phyloP scores from a whole-genome alignment of 2,888 invertebrate genomes.

The Anodontia alba region DNA sequence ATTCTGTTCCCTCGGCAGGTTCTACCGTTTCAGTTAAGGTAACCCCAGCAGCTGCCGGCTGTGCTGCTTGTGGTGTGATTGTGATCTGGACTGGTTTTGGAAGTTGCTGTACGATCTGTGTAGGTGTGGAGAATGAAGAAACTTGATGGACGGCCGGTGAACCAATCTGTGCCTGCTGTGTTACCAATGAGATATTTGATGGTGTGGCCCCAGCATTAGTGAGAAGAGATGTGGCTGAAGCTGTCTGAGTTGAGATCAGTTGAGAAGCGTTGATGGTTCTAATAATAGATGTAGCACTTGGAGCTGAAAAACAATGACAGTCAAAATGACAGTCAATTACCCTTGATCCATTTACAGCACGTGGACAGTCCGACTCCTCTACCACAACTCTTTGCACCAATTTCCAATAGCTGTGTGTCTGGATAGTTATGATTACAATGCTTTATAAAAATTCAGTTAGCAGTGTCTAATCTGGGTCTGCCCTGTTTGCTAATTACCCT shows the following conservation, averaged over 20 bases:
- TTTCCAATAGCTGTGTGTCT: no score
- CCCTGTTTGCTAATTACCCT: no score
- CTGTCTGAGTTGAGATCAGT: conserved; percentile 47
- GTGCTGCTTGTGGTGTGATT: conserved; percentile 66
- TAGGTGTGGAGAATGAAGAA: conserved; percentile 62
- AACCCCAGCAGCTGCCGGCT: conserved; percentile 76
- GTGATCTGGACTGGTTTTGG: conserved; percentile 78
- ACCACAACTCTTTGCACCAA: no score
- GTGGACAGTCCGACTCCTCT: no score
- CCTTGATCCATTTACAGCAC: no score
- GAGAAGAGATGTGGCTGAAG: conserved; percentile 62
- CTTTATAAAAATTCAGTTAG: no score
- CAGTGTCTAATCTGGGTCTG: no score
- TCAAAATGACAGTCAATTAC: no score
- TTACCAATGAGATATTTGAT: conserved; percentile 73
- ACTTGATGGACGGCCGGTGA: conserved; percentile 34
- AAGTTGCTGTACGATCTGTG: conserved; percentile 67
- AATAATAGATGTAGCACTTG: conserved; percentile 52
- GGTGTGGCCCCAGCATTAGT: conserved; percentile 60
- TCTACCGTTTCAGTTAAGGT: conserved; percentile 37
- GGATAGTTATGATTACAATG: no score
- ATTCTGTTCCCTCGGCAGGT: conserved; percentile 22
- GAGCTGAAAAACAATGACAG: conserved; percentile 54
- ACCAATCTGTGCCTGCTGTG: conserved; percentile 70
- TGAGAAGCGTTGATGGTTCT: conserved; percentile 67